phyloP scores from a whole-genome alignment of 2,113 vertebrate species.

The Siniperca knerii region DNA sequence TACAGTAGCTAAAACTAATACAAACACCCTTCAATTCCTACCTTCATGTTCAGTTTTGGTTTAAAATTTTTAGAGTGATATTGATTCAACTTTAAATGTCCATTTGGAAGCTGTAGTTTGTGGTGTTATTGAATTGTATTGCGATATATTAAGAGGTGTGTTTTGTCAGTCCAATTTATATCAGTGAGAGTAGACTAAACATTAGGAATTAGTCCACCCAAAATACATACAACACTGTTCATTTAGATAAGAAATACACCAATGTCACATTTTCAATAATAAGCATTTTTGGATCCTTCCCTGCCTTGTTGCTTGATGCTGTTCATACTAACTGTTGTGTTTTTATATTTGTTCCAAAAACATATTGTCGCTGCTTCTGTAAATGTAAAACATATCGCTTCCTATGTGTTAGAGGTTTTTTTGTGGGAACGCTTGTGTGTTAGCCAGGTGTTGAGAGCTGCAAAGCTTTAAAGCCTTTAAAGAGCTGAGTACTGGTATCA shows the following conservation, averaged over 20 bases:
- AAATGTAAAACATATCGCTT: background rate
- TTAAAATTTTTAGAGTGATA: background rate
- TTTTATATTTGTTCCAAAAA: background rate
- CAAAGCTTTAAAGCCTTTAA: background rate
- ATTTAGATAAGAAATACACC: background rate
- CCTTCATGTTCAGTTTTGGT: background rate
- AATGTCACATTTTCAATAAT: background rate
- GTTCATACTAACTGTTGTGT: background rate
- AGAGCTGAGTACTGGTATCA: background rate
- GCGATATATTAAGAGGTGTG: background rate
- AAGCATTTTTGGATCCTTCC: background rate
- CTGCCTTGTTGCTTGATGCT: background rate
- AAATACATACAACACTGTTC: background rate
- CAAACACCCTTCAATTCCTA: background rate
- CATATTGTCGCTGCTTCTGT: background rate
- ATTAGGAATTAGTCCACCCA: background rate
- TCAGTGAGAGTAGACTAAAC: too few relatives aligned
- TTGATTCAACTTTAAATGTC: too few relatives aligned
- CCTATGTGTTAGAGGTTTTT: background rate
- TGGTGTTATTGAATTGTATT: background rate
- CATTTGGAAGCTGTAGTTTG: background rate
- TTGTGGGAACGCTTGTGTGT: background rate
- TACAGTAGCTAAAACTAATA: background rate
- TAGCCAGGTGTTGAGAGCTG: background rate
- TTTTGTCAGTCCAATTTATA: background rate